Evolutionary conservation across 2,888 invertebrate species (phyloP), one percentile per base, ranked within the genome.

Genomic region (Tupiocoris notatus): DNA sequence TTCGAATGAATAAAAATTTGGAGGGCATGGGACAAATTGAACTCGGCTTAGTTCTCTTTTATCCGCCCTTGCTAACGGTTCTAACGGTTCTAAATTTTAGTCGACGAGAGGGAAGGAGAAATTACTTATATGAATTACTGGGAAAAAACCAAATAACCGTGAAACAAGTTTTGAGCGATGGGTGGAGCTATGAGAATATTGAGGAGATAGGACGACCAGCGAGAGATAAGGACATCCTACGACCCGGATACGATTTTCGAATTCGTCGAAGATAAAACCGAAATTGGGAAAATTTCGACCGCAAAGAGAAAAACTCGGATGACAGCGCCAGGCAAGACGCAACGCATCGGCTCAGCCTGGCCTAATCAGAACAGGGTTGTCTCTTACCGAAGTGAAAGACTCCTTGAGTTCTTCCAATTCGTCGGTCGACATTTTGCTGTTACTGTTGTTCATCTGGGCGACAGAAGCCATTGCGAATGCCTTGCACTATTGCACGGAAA

Each of bases 321-420:
- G n/a, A 18, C 20, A 3, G 58, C 20, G 2, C 9, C 20, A 18
- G 17, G 9, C 16, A 16, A 54, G 9, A 16, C 9, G 56, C 17
- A 9, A 20, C 17, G 58, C 17, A 20, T 20, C 17, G 17, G 58
- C 17, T 62, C 21, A 62, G 62, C 39, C 12, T 3, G 39, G 39
- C 39, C 39, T 39, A 39, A 39, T 39, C 39, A 39, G 39, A 39
- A 39, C 39, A 39, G 6, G 39, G 39, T 39, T 39, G 39, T 39
- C 39, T 67, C 79, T 87, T 87, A 92, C 92, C 86, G 89, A 88
- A 81, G 87, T 87, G 83, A 92, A 92, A 83, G 91, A 91, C 85
- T 92, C 92, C 82, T 88, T 87, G 82, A 93, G 89, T 86, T 93
- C 93, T 79, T 88, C 85, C 81, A 88, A 87, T 86, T 92, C 92